phyloP scores from a whole-genome alignment of 2,888 invertebrate species.

The Pogonocherus hispidulus region DNA sequence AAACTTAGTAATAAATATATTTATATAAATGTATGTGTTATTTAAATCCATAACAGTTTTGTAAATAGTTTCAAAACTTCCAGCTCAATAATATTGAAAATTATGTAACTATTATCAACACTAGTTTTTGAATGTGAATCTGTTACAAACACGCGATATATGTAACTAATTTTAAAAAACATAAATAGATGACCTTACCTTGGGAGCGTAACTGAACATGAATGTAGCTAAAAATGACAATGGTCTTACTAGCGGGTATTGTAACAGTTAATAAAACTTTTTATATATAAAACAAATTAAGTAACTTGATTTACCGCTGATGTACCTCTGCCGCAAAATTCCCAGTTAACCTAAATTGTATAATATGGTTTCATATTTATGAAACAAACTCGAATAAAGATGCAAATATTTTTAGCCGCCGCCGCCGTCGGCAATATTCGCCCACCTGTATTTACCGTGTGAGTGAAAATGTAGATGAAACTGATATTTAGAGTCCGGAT shows the following conservation, averaged over 20 bases:
- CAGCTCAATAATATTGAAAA: neutral
- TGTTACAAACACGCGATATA: neutral
- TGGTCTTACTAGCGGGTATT: neutral
- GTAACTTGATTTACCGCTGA: too few species aligned
- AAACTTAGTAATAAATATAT: conserved; percentile 50
- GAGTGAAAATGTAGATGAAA: too few species aligned
- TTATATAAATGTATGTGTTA: conserved; percentile 42
- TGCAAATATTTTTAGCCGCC: neutral
- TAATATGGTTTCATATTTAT: too few species aligned
- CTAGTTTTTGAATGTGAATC: neutral
- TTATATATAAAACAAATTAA: too few species aligned
- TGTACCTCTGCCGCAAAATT: too few species aligned
- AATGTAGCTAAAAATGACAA: neutral
- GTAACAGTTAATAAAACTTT: neutral
- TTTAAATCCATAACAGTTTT: conserved; percentile 26
- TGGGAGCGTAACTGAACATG: neutral
- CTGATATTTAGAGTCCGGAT: too few species aligned
- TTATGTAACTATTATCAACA: neutral
- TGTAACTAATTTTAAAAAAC: conserved; percentile 21
- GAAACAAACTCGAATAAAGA: too few species aligned
- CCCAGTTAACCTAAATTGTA: too few species aligned
- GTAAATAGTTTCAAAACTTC: conserved; percentile 1
- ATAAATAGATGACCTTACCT: conserved; percentile 16
- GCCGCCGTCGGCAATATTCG: neutral
- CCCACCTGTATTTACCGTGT: neutral